These are phyloP conservation scores for Antennarius striatus DNA, from an alignment of 2,113 vertebrate genomes.

Conservation along the genomic window DNA sequence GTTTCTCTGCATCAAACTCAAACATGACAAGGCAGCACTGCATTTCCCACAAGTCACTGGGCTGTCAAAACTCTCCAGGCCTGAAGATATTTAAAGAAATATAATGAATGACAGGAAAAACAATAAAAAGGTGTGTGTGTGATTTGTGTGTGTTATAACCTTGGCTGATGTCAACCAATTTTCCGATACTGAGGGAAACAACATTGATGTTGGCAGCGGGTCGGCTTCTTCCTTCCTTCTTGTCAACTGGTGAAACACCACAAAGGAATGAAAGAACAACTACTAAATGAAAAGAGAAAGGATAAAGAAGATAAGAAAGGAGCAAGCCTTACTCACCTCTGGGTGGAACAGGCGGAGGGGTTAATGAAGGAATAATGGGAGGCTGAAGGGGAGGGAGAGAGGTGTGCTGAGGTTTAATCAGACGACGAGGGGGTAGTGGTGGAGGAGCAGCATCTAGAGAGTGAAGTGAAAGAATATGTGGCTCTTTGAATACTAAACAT, in stretches of 20 bases:
- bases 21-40: slow-evolving; percentile 63
- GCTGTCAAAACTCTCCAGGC: slow-evolving; percentile 51
- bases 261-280: background rate
- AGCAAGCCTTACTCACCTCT: slow-evolving; percentile 34
- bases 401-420: slow-evolving; percentile 33
- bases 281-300: background rate
- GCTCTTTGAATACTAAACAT: too few species aligned
- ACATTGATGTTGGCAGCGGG: slow-evolving; percentile 74
- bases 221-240: slow-evolving; percentile 27
- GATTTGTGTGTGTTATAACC: slow-evolving; percentile 42
- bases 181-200: slow-evolving; percentile 64
- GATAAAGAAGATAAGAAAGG: too few species aligned
- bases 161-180: slow-evolving; percentile 67
- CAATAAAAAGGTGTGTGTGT: background rate
- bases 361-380: background rate
- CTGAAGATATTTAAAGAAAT: slow-evolving; percentile 32
- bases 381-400: slow-evolving; percentile 9
- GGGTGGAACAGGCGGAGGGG: slow-evolving; percentile 54
- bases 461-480: background rate
- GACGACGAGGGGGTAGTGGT: slow-evolving; percentile 69
- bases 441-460: slow-evolving; percentile 52
- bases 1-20: slow-evolving; percentile 49
- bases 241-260: slow-evolving; percentile 30
- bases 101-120: too few species aligned
- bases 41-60: slow-evolving; percentile 75